A percentile compares a stretch with the other conserved stretches of the same genome.
phyloP scores from a whole-genome alignment of 1,140 invertebrate species.

The Bombus difficillimus region DNA sequence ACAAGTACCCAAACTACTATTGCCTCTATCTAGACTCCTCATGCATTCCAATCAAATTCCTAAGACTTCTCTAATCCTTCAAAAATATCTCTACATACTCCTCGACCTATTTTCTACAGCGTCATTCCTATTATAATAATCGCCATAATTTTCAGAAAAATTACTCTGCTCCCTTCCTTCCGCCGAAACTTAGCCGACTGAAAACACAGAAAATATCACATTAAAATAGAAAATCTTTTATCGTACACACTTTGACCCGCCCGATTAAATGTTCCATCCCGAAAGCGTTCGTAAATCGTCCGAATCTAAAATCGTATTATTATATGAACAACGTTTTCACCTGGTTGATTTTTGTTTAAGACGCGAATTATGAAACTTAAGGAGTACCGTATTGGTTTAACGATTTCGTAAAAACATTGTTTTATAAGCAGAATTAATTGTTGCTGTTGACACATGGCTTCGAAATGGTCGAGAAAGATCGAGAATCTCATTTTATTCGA shows the following conservation, averaged over 20 bases:
- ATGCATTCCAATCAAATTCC: background rate
- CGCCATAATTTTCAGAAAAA: background rate
- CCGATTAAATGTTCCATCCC: background rate
- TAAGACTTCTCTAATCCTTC: too few relatives aligned
- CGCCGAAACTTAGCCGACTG: background rate
- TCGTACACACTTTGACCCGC: too few relatives aligned
- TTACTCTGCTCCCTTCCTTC: background rate
- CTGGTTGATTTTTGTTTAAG: too few relatives aligned
- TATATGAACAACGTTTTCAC: too few relatives aligned
- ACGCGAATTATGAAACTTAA: too few relatives aligned
- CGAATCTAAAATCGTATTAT: background rate
- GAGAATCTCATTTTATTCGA: too few relatives aligned
- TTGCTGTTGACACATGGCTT: too few relatives aligned
- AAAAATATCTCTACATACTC: too few relatives aligned
- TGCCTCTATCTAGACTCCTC: background rate
- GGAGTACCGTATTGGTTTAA: too few relatives aligned
- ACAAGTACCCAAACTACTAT: background rate
- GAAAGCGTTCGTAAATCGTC: background rate
- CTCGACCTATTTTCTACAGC: slow-evolving; percentile 1
- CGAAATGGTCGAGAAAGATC: too few relatives aligned
- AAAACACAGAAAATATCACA: background rate
- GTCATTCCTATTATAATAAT: background rate
- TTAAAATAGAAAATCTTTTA: background rate
- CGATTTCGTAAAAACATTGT: too few relatives aligned
- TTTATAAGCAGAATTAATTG: too few relatives aligned